Conservation (phyloP, 2,113 vertebrate genomes). For the Notarius quadriscutis region DNA sequence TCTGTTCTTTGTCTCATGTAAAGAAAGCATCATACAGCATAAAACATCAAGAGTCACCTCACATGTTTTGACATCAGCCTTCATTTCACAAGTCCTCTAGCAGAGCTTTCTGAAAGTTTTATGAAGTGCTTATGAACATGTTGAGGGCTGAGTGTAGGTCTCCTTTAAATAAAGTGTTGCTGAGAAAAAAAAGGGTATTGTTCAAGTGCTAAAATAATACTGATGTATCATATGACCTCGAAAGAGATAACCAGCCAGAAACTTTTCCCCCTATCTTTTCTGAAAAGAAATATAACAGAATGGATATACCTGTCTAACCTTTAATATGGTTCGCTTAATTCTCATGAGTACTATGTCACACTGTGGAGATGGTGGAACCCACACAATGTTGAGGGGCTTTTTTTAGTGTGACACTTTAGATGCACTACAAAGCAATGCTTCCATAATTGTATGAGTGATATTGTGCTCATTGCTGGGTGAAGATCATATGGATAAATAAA, state of each 20-base stretch:
- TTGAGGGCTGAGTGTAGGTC: neutral
- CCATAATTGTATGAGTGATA: slow-evolving; percentile 14
- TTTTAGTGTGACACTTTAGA: neutral
- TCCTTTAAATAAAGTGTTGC: neutral
- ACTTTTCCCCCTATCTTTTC: neutral
- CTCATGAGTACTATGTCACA: slow-evolving; percentile 1
- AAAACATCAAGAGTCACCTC: neutral
- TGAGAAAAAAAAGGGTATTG: neutral
- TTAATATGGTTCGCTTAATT: neutral
- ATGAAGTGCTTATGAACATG: neutral
- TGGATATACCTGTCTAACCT: neutral
- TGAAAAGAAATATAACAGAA: neutral
- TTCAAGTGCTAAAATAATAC: neutral
- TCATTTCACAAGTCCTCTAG: neutral
- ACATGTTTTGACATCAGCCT: neutral
- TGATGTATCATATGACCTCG: neutral
- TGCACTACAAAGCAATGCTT: neutral
- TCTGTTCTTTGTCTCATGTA: neutral
- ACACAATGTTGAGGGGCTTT: neutral
- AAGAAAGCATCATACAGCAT: slow-evolving; percentile 1
- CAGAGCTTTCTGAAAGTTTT: neutral
- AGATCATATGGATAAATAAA: slow-evolving; percentile 10
- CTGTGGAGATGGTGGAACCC: neutral
- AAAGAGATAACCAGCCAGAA: slow-evolving; percentile 3
- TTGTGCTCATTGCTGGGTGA: slow-evolving; percentile 26